Evolutionary conservation across 2,113 vertebrate species (phyloP).

Genomic region (Etheostoma cragini): DNA sequence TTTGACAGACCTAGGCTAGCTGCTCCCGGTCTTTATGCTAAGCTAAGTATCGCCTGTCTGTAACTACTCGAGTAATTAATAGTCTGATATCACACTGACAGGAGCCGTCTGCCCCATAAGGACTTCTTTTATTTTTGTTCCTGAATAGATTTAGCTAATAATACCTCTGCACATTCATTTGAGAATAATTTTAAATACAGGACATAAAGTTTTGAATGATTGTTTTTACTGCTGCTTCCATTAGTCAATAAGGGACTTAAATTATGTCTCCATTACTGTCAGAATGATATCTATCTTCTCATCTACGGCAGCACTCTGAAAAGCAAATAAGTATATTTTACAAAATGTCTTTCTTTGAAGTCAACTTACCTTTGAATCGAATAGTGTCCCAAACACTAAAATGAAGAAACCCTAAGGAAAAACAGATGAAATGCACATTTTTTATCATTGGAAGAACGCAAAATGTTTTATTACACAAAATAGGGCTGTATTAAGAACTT

Average conservation of each 20-base stretch:
- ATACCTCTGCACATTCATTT: not conserved
- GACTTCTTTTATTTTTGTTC: not conserved
- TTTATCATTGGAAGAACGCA: not conserved
- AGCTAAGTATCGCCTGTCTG: not conserved
- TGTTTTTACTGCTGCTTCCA: not conserved
- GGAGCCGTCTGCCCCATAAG: not conserved
- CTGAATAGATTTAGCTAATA: no score
- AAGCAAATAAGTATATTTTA: not conserved
- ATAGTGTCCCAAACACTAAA: conserved; percentile 84
- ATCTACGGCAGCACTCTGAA: not conserved
- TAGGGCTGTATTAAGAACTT: not conserved
- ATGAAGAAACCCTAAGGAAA: conserved; percentile 85
- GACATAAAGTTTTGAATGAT: not conserved
- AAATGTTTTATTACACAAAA: not conserved
- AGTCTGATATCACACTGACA: no score
- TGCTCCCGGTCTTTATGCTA: not conserved
- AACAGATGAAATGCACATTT: not conserved
- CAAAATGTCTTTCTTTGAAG: not conserved
- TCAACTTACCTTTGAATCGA: conserved; percentile 72
- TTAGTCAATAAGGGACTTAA: not conserved
- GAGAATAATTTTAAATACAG: not conserved
- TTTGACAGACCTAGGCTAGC: not conserved
- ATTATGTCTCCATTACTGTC: not conserved
- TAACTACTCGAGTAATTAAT: no score
- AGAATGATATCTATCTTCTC: not conserved